Percentiles rank a stretch among this genome's conserved stretches.
Conservation (phyloP, 2,113 vertebrate species). For the Cebidichthys violaceus region DNA sequence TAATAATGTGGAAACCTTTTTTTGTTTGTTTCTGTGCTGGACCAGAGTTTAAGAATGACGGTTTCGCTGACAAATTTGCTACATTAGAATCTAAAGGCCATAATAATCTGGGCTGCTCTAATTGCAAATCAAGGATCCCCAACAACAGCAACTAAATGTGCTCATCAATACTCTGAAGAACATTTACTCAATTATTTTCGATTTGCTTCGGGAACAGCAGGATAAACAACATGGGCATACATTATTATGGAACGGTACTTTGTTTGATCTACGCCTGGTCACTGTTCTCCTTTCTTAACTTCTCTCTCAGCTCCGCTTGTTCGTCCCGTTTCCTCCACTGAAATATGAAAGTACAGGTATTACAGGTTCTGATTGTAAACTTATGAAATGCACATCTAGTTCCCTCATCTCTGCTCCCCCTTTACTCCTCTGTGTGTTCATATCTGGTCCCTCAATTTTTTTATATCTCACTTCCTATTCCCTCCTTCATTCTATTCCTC, state of each 20-base stretch:
- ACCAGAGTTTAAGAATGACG: not conserved
- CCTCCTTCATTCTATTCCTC: not conserved
- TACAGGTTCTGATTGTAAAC: no score
- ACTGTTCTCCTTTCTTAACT: not conserved
- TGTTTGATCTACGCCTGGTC: not conserved
- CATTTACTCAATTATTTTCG: not conserved
- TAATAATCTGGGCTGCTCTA: slow-evolving; percentile 10
- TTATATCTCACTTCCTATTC: no score
- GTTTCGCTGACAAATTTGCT: not conserved
- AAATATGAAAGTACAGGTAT: not conserved
- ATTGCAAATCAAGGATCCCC: not conserved
- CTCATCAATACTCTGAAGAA: not conserved
- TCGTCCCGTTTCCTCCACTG: not conserved
- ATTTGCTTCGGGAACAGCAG: not conserved
- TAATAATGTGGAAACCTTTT: not conserved
- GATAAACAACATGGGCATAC: not conserved
- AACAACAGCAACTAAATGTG: slow-evolving; percentile 1
- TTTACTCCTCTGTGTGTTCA: not conserved
- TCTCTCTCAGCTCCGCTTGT: not conserved
- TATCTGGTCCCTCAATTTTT: not conserved
- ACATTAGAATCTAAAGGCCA: not conserved
- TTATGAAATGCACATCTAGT: not conserved
- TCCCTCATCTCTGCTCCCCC: not conserved
- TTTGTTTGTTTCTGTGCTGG: not conserved
- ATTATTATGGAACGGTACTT: not conserved